Evolutionary conservation across 2,888 invertebrate genomes (phyloP).

Genomic region (Scelioninae gen. 2): DNA sequence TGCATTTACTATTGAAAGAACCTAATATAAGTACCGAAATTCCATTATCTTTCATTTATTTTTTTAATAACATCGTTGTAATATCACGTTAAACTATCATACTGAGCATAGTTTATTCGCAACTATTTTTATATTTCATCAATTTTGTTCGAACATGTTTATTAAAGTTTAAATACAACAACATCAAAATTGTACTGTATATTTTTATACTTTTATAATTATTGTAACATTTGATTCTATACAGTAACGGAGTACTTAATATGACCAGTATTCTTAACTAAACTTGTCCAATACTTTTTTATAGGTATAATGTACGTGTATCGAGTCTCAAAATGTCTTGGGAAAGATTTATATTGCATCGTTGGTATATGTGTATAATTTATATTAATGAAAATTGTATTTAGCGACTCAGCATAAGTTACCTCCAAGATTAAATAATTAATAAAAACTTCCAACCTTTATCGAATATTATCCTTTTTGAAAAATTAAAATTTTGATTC

Average conservation of each 20-base stretch:
- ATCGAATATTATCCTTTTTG: slow-evolving; percentile 6
- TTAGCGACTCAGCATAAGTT: slow-evolving; percentile 6
- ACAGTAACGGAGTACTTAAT: slow-evolving; percentile 23
- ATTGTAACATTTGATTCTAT: not conserved
- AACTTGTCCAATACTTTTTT: too few relatives aligned
- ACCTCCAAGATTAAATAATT: slow-evolving; percentile 1
- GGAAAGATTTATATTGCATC: not conserved
- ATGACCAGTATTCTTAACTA: slow-evolving; percentile 15
- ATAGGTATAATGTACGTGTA: slow-evolving; percentile 6
- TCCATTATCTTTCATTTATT: too few relatives aligned
- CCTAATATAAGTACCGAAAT: too few relatives aligned
- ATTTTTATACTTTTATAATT: slow-evolving; percentile 36
- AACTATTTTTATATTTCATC: slow-evolving; percentile 26
- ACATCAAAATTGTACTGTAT: slow-evolving; percentile 13
- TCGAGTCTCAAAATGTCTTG: not conserved
- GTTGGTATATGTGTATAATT: slow-evolving; percentile 1
- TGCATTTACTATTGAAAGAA: too few relatives aligned
- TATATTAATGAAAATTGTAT: slow-evolving; percentile 5
- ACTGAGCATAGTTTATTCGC: not conserved
- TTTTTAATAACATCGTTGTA: not conserved
- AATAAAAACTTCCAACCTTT: slow-evolving; percentile 18
- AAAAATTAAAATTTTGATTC: not conserved
- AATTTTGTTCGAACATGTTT: not conserved
- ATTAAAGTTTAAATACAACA: not conserved
- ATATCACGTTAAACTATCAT: slow-evolving; percentile 4